These are phyloP conservation scores for Mylabris sibirica DNA, from an alignment of 2,888 invertebrate species.

Conservation along the genomic window DNA sequence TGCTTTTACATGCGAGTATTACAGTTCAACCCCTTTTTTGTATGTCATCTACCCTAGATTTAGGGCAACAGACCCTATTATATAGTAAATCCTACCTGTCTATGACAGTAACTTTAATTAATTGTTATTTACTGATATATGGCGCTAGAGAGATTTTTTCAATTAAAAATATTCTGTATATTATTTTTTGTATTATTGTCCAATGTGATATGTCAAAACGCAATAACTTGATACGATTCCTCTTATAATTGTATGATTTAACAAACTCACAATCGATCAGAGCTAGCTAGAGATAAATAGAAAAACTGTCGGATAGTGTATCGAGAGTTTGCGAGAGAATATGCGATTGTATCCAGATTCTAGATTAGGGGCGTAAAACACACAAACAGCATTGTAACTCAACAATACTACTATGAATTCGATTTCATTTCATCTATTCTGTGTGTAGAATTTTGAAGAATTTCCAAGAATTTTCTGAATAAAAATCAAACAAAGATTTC, in stretches of 20 bases:
- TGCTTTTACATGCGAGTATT: background rate
- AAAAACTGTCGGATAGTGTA: background rate
- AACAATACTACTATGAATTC: background rate
- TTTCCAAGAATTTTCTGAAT: constrained; percentile 4
- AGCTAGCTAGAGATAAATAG: background rate
- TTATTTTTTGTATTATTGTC: too few species aligned
- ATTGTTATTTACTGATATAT: background rate
- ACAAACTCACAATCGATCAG: too few species aligned
- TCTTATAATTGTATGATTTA: background rate
- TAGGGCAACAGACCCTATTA: background rate
- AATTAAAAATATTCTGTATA: too few species aligned
- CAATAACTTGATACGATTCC: background rate
- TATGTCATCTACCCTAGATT: background rate
- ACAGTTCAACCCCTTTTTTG: background rate
- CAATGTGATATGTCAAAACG: too few species aligned
- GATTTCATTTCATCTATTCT: background rate
- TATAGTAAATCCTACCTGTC: background rate
- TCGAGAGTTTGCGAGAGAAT: background rate
- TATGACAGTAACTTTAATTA: constrained; percentile 12
- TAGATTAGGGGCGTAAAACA: background rate
- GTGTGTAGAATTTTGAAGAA: constrained; percentile 3
- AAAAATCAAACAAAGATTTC: background rate
- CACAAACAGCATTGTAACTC: background rate
- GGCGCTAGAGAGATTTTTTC: background rate
- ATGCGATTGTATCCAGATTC: constrained; percentile 3